Percentiles rank a stretch among this genome's conserved stretches.
These are phyloP conservation scores for Zalophus californianus DNA, from an alignment of 2,797 vertebrate genomes.

Conservation along the genomic window DNA sequence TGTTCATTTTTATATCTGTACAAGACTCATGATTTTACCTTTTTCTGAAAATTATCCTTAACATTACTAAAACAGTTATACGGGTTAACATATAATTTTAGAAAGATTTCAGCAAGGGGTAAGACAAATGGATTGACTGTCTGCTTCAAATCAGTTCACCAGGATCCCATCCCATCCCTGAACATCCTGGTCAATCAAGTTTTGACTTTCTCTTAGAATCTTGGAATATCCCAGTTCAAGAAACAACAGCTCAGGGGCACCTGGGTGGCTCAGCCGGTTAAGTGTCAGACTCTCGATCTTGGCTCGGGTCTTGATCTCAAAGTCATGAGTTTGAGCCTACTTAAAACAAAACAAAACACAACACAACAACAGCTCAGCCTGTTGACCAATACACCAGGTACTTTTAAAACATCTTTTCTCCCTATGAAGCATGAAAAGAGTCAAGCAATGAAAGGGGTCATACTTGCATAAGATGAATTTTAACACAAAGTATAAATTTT, in stretches of 20 bases:
- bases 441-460: not conserved
- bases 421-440: not conserved
- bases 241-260: slow-evolving; percentile 22
- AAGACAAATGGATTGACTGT: not conserved
- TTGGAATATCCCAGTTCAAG: slow-evolving; percentile 28
- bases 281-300: not conserved
- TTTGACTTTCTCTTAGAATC: slow-evolving; percentile 39
- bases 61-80: slow-evolving; percentile 53
- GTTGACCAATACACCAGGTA: not conserved
- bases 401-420: slow-evolving; percentile 33
- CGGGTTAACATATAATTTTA: slow-evolving; percentile 51
- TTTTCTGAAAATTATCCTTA: slow-evolving; percentile 61
- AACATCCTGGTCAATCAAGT: slow-evolving; percentile 43
- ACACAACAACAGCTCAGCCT: slow-evolving; percentile 27
- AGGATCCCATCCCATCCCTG: not conserved
- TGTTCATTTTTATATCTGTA: slow-evolving; percentile 58
- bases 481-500: not conserved
- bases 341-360: not conserved
- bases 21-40: slow-evolving; percentile 30
- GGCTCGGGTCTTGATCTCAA: not conserved
- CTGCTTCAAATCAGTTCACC: not conserved
- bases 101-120: slow-evolving; percentile 40
- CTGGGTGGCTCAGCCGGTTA: not conserved
- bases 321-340: not conserved
- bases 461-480: slow-evolving; percentile 48